These are phyloP conservation scores for Nomada hirtipes DNA, from an alignment of 2,888 invertebrate genomes.

Conservation along the genomic window DNA sequence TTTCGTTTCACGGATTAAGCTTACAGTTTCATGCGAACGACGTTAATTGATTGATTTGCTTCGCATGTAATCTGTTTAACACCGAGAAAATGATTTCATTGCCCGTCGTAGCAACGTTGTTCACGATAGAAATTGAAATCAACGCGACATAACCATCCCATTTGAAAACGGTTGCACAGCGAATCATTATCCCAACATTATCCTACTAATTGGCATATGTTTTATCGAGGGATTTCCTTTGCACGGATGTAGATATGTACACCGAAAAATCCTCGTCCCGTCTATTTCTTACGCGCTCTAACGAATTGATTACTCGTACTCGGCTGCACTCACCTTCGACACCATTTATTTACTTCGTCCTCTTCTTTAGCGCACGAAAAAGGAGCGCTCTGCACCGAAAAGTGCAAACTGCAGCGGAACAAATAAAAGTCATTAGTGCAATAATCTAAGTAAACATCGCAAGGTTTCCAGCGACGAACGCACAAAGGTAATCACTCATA, in stretches of 20 bases:
- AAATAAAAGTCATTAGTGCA: neutral
- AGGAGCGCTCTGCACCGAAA: too few species aligned
- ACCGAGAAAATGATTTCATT: slow-evolving; percentile 2
- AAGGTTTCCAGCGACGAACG: too few species aligned
- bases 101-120: neutral
- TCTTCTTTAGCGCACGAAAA: neutral
- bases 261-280: neutral
- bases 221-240: neutral
- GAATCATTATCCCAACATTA: neutral
- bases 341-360: slow-evolving; percentile 25
- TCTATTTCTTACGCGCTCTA: neutral
- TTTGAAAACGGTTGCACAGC: neutral
- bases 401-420: too few species aligned
- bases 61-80: slow-evolving; percentile 7
- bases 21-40: neutral
- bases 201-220: neutral
- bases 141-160: neutral
- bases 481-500: neutral
- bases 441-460: neutral
- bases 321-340: neutral
- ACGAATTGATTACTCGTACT: slow-evolving; percentile 27
- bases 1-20: neutral
- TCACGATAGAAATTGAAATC: slow-evolving; percentile 10
- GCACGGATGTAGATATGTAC: neutral
- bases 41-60: neutral